Conservation (phyloP, 2,797 vertebrate genomes). For the Anas bahamensis region DNA sequence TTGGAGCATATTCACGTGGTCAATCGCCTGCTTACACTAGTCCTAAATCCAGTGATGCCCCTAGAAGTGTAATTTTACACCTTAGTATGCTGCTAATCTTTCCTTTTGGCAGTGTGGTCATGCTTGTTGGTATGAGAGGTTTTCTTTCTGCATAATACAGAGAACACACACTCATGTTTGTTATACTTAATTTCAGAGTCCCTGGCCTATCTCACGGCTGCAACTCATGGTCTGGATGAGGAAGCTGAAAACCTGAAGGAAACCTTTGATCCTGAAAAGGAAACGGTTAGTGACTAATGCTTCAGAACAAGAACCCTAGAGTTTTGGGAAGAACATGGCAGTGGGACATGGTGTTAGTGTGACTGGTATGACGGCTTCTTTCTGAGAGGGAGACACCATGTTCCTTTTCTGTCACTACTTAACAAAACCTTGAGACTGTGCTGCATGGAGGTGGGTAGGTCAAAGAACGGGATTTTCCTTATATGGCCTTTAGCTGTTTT, state of each 20-base stretch:
- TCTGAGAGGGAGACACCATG: not conserved
- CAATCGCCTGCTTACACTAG: rapidly evolving
- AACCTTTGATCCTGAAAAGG: conserved; percentile 94
- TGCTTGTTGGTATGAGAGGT: not conserved
- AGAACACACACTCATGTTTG: rapidly evolving
- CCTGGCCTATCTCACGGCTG: conserved; percentile 95
- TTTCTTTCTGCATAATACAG: not conserved
- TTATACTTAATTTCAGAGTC: conserved; percentile 83
- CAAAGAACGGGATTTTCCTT: not conserved
- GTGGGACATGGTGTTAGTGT: not conserved
- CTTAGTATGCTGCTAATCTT: not conserved
- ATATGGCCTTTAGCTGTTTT: not conserved
- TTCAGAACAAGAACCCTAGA: not conserved
- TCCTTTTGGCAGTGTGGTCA: not conserved
- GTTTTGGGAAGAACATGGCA: not conserved
- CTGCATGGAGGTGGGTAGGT: not conserved
- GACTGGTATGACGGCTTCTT: not conserved
- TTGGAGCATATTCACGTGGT: not conserved
- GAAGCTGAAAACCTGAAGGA: conserved; percentile 93
- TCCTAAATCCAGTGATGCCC: not conserved
- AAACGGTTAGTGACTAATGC: conserved; percentile 81
- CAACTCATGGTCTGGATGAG: conserved; percentile 94
- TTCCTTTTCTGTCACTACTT: not conserved
- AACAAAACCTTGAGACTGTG: not conserved
- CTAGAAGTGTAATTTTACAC: not conserved